Evolutionary conservation across 2,797 vertebrate genomes (phyloP).

Genomic region (Ara ararauna): DNA sequence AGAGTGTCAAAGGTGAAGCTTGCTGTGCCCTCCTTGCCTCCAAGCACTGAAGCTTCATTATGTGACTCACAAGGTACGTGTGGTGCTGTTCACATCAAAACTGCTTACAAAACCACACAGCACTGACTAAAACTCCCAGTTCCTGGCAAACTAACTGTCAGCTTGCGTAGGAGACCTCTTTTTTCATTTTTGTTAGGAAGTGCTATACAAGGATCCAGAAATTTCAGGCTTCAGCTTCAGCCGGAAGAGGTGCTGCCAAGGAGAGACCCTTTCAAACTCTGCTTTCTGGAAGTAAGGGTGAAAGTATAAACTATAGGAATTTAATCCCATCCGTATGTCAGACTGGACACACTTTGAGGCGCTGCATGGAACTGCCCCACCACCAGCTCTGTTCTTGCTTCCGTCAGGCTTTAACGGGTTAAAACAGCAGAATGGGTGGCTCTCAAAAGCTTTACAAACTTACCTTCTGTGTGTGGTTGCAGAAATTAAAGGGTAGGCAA

Average conservation of each 20-base stretch:
- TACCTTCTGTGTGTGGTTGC: neutral
- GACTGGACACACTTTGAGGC: neutral
- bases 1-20: conserved; percentile 40
- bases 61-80: conserved; percentile 10
- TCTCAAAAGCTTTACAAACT: neutral
- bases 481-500: neutral
- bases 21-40: conserved; percentile 42
- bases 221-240: neutral
- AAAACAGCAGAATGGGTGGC: fast-evolving
- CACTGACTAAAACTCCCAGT: neutral
- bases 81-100: conserved; percentile 24
- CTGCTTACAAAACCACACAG: neutral
- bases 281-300: neutral
- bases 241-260: neutral
- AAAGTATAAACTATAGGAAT: neutral
- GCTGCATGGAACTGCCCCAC: neutral
- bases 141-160: neutral
- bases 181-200: neutral
- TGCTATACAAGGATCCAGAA: neutral
- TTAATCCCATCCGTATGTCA: neutral
- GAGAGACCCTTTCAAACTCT: neutral
- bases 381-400: neutral
- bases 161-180: neutral
- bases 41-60: conserved; percentile 20
- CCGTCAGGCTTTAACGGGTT: neutral